Base-by-base conservation (phyloP, 2,888 invertebrate species). In the Coremacera marginata region DNA sequence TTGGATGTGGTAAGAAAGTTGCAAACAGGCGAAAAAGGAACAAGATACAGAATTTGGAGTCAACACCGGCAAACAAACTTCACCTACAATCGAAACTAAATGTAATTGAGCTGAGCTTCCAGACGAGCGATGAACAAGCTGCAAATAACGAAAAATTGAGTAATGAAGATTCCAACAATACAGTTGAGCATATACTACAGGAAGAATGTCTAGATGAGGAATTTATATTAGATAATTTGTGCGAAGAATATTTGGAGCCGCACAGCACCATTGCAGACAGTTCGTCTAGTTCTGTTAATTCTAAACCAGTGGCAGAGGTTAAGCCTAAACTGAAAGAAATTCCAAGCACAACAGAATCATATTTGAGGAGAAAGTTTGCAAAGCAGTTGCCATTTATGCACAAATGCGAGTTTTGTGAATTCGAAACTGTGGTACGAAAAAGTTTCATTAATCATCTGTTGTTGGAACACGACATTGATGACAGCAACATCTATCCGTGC, bases 401-500 rank as follows among this genome's bases (percentile, higher is more conserved):
- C 27, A 25, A 22, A 8, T 79, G 79, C 65, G 77, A 79, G 51
- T 44, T 55, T 9, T 79, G 79, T n/a, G 60, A 62, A n/a, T 79
- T 52, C 37, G 65, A 37, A 14, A 78, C 78, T 4, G 70, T 68
- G 19, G 74, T 70, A 9, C 76, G 78, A 3, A 74, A 75, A 74
- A 51, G 49, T 31, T 49, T 79, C 7, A 65, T 78, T n/a, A 76
- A 65, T 37, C 79, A 79, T 51, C 70, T 62, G 16, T 71, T 52
- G 34, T 34, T 51, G 22, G 63, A 31, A 1, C 79, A 79, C 51
- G 25, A 71, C 3, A 60, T 79, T 5, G 70, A 78, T 67, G 79
- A 79, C 55, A 75, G 78, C 8, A 76, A 74, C n/a, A 79, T 79
- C 2, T 79, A 76, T 31, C 9, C 49, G 5, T 79, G 79, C 16